Percentiles rank a stretch among this genome's conserved stretches.
These are phyloP conservation scores for Rhea americana DNA, from an alignment of 2,113 vertebrate species.

Conservation along the genomic window DNA sequence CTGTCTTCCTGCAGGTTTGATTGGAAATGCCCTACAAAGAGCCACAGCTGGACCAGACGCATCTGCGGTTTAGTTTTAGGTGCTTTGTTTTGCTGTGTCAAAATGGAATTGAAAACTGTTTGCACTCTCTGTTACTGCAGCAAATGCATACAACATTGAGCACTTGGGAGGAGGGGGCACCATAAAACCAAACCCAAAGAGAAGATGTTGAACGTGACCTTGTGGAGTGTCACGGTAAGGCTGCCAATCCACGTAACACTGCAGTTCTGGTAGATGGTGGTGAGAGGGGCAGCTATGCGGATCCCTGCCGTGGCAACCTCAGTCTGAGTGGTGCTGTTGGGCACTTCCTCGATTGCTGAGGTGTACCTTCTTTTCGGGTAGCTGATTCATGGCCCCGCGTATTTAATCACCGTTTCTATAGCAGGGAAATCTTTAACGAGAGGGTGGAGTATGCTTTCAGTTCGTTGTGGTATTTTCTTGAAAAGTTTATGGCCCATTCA, in stretches of 20 bases:
- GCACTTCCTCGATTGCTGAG: neutral
- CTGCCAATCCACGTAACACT: neutral
- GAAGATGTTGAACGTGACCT: neutral
- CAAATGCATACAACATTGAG: neutral
- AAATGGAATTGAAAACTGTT: neutral
- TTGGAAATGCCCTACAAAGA: neutral
- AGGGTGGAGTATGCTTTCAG: slow-evolving; percentile 37
- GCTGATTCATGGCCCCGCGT: slow-evolving; percentile 17
- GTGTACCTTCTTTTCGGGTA: neutral
- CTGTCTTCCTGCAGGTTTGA: neutral
- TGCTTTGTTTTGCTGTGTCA: neutral
- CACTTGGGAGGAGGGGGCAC: neutral
- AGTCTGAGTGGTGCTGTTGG: neutral
- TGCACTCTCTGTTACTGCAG: neutral
- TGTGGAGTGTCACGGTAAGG: neutral
- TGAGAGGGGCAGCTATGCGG: too few species aligned
- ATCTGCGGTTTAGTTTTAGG: neutral
- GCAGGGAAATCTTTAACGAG: neutral
- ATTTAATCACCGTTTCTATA: slow-evolving; percentile 12
- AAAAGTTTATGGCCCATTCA: rapidly evolving
- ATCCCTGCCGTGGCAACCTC: neutral
- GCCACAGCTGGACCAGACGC: neutral
- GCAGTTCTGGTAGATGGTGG: neutral
- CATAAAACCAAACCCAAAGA: neutral
- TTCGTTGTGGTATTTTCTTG: rapidly evolving